Base-by-base conservation (phyloP, 2,888 invertebrate species). In the Eristalis intricaria region DNA sequence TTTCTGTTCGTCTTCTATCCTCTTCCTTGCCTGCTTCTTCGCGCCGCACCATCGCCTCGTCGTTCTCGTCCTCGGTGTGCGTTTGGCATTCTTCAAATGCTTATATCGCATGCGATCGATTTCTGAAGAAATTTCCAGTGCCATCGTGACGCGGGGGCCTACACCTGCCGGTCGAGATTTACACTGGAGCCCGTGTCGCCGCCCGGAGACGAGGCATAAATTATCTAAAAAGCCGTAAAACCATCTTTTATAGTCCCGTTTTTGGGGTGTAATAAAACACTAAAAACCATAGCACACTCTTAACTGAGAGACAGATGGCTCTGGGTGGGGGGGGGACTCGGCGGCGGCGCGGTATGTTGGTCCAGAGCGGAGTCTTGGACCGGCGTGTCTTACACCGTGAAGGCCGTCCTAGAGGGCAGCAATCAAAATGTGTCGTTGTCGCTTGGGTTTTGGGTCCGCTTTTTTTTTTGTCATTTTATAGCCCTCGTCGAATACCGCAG, bases 81-180 rank as follows among this genome's bases (percentile, higher is more conserved):
- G 50, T 74, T 79, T 87, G 84, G 88, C 76, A 88, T 88, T 88
- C 84, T 66, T 88, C 73, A 84, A 88, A 88, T 88, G 88, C 75
- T 88, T 81, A 65, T 78, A 88, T 84, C 81, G 84, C 80, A 84
- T 84, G 88, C 88, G 88, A 88, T 88, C 88, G 81, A 88, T 88
- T 88, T 88, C 88, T 84, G 81, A 56, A 80, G 84, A 88, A 88
- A 84, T 80, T 88, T 79, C 80, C 66, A 82, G 73, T 60, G 79
- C 26, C 78, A 82, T 35, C 35, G 8, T 32, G 26, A 2, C 32
- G 32, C 5, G 50, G 19, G 58, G 29, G 58, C 38, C 38, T 87
- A 74, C 84, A 87, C 80, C 69, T 84, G 87, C 23, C 29, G 15
- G 79, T 35, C 29, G 43, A n/a, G 38, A 76, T 84, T 87, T 71